Percentiles rank a stretch among this genome's conserved stretches.
Conservation (phyloP, 2,113 vertebrate genomes). For the Prionailurus viverrinus region DNA sequence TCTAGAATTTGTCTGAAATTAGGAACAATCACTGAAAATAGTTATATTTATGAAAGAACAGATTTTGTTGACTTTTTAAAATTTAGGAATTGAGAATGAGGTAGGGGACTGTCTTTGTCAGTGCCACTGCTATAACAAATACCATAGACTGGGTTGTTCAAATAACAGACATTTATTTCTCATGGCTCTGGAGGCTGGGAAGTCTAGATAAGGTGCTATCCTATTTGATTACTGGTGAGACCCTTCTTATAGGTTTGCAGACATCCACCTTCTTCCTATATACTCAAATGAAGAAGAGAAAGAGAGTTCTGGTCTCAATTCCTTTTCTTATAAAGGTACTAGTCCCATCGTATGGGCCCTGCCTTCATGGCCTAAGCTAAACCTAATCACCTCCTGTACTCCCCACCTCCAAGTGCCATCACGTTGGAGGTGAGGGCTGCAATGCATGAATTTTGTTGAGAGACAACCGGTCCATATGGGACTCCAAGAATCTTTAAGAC, state of each 20-base stretch:
- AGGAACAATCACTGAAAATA: not conserved
- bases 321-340: not conserved
- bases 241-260: not conserved
- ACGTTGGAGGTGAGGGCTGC: not conserved
- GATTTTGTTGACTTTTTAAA: not conserved
- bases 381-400: not conserved
- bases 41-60: not conserved
- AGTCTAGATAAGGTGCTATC: not conserved
- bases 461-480: not conserved
- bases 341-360: not conserved
- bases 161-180: not conserved
- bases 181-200: not conserved
- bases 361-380: not conserved
- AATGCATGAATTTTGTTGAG: not conserved
- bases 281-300: not conserved
- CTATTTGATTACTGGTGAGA: not conserved
- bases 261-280: not conserved
- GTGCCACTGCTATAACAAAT: not conserved
- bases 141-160: not conserved
- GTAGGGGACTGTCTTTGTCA: not conserved
- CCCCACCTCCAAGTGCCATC: not conserved
- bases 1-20: not conserved
- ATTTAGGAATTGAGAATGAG: not conserved
- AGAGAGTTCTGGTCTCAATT: not conserved
- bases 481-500: not conserved